Evolutionary conservation across 1,140 invertebrate species (phyloP), one percentile per base, ranked within the genome.

Genomic region (Ostrea denselamellosa): DNA sequence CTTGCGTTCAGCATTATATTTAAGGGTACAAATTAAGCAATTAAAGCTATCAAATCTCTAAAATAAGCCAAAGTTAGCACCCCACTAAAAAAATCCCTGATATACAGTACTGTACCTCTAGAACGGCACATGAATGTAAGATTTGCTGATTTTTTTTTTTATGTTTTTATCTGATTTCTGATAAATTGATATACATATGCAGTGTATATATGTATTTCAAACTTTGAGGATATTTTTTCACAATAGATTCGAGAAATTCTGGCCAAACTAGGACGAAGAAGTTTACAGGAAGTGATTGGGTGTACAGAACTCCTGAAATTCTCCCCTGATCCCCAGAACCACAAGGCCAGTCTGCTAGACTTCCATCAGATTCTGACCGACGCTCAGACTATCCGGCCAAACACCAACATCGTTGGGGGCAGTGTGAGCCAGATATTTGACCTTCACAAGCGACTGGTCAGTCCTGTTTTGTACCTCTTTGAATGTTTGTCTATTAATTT

Each of bases 271-370:
- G 99, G 99, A 25, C 96, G 99, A 53, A 95, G 97, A 4, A 97
- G 96, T 89, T 97, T 99, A 96, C 97, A 99, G 95, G 98, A 99
- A 92, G 95, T 99, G 22, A 97, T 99, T 91, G 99, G 99, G 8
- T 96, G 98, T 19, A 99, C 98, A 3, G 99, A 99, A 93, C 92
- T 97, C 96, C 89, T 95, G 53, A 90, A 94, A 95, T 97, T 58
- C 92, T 92, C 28, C 93, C 95, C 86, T 95, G 92, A 96, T 85
- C 94, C 95, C 0, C 83, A 96, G 0, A 96, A 97, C 92, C 95
- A 96, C 14, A 99, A 99, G 95, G 97, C 98, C 2, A 97, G 97
- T 87, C 96, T 97, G 82, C 94, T 99, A 82, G 97, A 99, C 94
- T 96, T 99, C 56, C 96, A 96, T 82, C 95, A 97, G 17, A 97